Evolutionary conservation across 2,113 vertebrate species (phyloP), one percentile per base, ranked within the genome.

Genomic region (Limanda limanda): DNA sequence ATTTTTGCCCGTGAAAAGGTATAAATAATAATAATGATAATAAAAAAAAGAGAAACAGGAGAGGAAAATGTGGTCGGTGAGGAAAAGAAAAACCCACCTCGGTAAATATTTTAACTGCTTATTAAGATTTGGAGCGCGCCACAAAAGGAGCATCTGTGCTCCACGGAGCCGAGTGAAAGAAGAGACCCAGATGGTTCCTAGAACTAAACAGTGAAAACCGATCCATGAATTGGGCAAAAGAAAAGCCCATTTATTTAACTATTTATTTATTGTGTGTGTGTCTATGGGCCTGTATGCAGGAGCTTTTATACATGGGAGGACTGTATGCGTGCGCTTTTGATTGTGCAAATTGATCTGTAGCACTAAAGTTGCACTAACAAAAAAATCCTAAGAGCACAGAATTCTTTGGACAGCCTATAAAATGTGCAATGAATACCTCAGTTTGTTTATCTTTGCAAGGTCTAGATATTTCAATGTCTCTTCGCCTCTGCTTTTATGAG

Each of bases 91-190:
- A 95, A 95, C 92, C 92, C 94, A 95, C 94, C 95, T 97, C 94
- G 91, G 97, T 98, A 99, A 99, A 98, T 97, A 99, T 97, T 98
- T 98, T 98, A 98, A 97, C 97, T 97, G 96, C 97, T 98, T 99
- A 97, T 97, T 95, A 98, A 96, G 96, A 97, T 96, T 91, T 95
- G 94, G 93, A 93, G 95, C 91, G 84, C 94, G 88, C 93, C 94
- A 99, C 97, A 99, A 99, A 97, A 95, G 96, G 84, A 94, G 95
- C 97, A 98, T 99, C 97, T 98, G 97, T 96, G 96, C 95, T 93
- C 81, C 93, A 92, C 92, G 88, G 92, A 93, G 89, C 94, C 84
- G 92, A 90, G 89, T 95, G 95, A 95, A 95, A 93, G 88, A 92
- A 92, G 84, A 93, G 90, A 94, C 95, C 95, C 97, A 98, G 96